A percentile compares a stretch with the other conserved stretches of the same genome.
Conservation (phyloP, 1,140 invertebrate genomes). For the Bombus polaris region DNA sequence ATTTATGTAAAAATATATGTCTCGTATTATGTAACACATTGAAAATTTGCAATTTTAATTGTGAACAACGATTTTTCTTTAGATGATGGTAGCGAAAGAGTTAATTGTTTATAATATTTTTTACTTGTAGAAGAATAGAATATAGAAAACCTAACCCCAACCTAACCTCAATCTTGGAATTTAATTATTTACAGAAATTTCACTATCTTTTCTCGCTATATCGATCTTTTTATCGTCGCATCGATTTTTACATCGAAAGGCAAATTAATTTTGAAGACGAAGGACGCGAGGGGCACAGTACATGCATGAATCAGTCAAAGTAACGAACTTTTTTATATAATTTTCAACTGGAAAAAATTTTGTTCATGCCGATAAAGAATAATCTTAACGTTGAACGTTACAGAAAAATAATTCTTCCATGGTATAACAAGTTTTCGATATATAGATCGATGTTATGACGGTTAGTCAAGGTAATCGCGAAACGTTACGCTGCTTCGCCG, state of each 20-base stretch:
- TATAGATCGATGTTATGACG: not conserved
- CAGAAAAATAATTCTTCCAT: not conserved
- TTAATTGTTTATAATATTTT: too few species aligned
- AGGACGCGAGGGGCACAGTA: rapidly evolving
- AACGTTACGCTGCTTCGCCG: not conserved
- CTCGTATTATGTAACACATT: too few species aligned
- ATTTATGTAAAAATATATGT: too few species aligned
- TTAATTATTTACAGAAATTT: not conserved
- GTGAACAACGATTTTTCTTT: too few species aligned
- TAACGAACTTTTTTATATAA: too few species aligned
- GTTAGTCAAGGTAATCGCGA: not conserved
- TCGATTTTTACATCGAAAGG: not conserved
- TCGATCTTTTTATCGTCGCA: not conserved
- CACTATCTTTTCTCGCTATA: not conserved
- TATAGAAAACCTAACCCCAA: too few species aligned
- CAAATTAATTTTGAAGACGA: too few species aligned
- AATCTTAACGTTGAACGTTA: too few species aligned
- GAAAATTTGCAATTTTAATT: too few species aligned
- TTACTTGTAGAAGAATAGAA: not conserved
- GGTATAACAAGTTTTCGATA: not conserved
- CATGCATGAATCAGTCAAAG: too few species aligned
- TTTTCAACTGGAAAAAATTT: too few species aligned
- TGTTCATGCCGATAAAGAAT: too few species aligned
- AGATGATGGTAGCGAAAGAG: rapidly evolving
- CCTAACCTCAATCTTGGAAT: not conserved